These are phyloP conservation scores for Tylochromis polylepis DNA, from an alignment of 2,113 vertebrate genomes.

Conservation along the genomic window DNA sequence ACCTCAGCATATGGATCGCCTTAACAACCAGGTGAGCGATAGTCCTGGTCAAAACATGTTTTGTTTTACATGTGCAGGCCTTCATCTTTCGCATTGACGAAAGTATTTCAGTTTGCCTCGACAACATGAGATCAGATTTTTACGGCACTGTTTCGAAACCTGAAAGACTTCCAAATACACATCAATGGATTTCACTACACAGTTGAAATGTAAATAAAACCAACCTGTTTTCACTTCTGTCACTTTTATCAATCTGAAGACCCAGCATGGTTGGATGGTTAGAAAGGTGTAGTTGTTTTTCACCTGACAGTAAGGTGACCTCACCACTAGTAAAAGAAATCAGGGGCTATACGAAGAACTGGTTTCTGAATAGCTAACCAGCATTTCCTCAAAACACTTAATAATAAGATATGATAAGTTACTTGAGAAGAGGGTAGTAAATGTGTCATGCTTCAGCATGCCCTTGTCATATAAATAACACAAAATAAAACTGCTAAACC, in stretches of 20 bases:
- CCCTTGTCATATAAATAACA: neutral
- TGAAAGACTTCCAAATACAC: neutral
- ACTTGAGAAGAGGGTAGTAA: neutral
- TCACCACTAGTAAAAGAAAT: neutral
- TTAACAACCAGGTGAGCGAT: neutral
- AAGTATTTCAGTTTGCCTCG: neutral
- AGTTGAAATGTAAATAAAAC: neutral
- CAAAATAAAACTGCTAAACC: neutral
- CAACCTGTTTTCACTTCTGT: neutral
- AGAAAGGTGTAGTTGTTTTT: neutral
- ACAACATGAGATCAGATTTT: neutral
- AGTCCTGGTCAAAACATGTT: neutral
- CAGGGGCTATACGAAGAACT: neutral
- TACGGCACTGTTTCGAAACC: neutral
- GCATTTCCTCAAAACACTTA: neutral
- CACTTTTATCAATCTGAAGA: neutral
- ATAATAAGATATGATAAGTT: neutral
- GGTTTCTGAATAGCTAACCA: neutral
- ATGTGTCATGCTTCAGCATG: neutral
- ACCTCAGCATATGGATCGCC: neutral
- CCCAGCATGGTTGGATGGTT: neutral
- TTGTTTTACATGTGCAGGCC: neutral
- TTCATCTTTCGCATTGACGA: fast-evolving
- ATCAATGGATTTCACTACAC: neutral
- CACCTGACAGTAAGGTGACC: neutral